Conservation (phyloP, 2,797 vertebrate species). For the Cephalopachus bancanus region DNA sequence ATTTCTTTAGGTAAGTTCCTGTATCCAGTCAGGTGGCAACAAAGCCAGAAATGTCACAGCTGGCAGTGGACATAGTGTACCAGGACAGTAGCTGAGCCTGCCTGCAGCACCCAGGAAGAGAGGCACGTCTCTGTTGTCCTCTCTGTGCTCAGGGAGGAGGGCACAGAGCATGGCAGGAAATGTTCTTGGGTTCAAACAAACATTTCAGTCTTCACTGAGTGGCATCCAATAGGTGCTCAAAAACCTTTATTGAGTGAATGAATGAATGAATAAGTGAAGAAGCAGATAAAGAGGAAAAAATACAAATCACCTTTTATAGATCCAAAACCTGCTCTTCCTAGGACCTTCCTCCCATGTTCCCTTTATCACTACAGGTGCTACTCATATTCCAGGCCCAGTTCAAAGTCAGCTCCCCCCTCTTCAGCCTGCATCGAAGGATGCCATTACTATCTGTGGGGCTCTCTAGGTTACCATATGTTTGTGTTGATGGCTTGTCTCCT, state of each 20-base stretch:
- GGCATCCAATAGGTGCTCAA: background rate
- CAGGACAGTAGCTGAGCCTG: background rate
- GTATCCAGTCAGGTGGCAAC: background rate
- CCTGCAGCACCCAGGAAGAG: background rate
- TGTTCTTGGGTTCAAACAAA: background rate
- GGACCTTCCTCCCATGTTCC: background rate
- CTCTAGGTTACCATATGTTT: background rate
- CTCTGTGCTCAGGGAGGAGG: background rate
- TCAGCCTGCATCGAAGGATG: no score
- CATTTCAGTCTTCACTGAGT: background rate
- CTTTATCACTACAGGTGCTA: background rate
- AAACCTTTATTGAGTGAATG: background rate
- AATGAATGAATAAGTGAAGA: background rate
- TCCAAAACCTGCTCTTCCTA: background rate
- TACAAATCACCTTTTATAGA: background rate
- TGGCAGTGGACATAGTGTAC: background rate
- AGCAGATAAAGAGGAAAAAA: background rate
- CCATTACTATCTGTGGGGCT: background rate
- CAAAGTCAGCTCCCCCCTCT: background rate
- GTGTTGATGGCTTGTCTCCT: background rate
- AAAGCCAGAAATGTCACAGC: background rate
- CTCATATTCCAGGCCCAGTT: background rate
- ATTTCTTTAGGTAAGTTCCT: background rate
- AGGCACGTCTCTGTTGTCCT: background rate
- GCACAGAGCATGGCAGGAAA: background rate